These are phyloP conservation scores for Tenrec ecaudatus DNA, from an alignment of 2,113 vertebrate genomes.

Conservation along the genomic window DNA sequence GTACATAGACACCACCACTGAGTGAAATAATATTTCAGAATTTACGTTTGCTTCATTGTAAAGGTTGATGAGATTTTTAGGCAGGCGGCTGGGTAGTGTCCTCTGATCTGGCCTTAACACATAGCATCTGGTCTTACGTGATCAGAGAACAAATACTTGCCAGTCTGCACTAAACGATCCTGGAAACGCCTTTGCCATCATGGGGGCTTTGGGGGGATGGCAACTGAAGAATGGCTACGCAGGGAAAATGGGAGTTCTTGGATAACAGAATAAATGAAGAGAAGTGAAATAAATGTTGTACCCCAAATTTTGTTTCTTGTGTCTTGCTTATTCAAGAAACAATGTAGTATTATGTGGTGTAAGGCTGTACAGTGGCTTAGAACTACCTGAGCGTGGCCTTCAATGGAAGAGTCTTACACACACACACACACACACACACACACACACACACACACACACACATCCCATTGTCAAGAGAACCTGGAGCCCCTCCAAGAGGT, in stretches of 20 bases:
- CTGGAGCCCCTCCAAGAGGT: conserved; percentile 61
- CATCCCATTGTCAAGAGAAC: conserved; percentile 29
- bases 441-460: not conserved
- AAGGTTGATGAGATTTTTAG: not conserved
- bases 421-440: too few species aligned
- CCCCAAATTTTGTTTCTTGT: not conserved
- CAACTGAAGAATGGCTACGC: conserved; percentile 36
- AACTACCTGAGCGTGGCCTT: conserved; percentile 35
- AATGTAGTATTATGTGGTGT: conserved; percentile 17
- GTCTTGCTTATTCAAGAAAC: not conserved
- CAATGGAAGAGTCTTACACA: conserved; percentile 45
- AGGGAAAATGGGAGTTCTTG: conserved; percentile 49
- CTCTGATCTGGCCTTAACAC: not conserved
- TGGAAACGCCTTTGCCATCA: not conserved
- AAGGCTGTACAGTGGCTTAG: conserved; percentile 54
- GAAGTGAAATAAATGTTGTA: conserved; percentile 16
- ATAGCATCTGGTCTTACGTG: conserved; percentile 20
- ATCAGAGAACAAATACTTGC: conserved; percentile 38
- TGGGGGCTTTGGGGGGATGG: not conserved
- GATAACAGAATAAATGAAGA: conserved; percentile 36
- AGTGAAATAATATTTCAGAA: conserved; percentile 46
- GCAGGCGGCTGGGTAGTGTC: not conserved
- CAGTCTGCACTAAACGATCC: conserved; percentile 2
- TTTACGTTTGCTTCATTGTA: not conserved
- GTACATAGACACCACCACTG: not conserved